These are phyloP conservation scores for Zingel zingel DNA, from an alignment of 2,113 vertebrate genomes.

Conservation along the genomic window DNA sequence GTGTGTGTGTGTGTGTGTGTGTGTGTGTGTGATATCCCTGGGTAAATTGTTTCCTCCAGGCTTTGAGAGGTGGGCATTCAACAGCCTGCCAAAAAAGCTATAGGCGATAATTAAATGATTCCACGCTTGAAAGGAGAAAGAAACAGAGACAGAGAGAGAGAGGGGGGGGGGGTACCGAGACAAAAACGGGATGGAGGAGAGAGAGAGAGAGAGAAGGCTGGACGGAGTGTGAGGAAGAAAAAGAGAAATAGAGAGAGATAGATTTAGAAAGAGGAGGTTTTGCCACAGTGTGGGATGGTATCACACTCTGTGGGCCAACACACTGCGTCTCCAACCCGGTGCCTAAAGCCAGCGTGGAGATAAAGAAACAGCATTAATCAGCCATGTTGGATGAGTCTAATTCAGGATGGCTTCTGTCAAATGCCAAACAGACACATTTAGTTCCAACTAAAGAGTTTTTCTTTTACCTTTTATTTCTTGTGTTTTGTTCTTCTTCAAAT, in stretches of 20 bases:
- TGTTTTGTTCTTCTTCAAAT: conserved; percentile 11
- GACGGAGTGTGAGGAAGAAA: conserved; percentile 49
- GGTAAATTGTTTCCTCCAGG: conserved; percentile 85
- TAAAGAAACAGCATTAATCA: conserved; percentile 75
- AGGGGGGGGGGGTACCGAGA: conserved; percentile 35
- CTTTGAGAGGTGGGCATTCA: conserved; percentile 89
- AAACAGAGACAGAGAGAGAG: conserved; percentile 71
- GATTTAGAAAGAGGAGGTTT: conserved; percentile 53
- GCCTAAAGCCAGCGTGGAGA: conserved; percentile 66
- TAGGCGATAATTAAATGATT: conserved; percentile 86
- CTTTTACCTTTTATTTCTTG: conserved; percentile 32
- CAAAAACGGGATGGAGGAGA: conserved; percentile 34
- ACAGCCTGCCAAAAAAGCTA: conserved; percentile 85
- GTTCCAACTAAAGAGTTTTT: conserved; percentile 36
- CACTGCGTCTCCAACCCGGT: conserved; percentile 53
- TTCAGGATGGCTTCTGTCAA: conserved; percentile 62
- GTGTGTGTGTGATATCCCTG: conserved; percentile 77
- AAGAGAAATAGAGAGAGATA: conserved; percentile 64
- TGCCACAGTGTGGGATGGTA: conserved; percentile 67
- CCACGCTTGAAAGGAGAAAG: conserved; percentile 83
- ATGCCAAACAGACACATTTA: conserved; percentile 60
- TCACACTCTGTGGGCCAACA: conserved; percentile 70
- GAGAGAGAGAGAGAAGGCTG: conserved; percentile 32
- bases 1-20: conserved; percentile 71
- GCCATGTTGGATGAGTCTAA: conserved; percentile 65